Base-by-base conservation (phyloP, 2,113 vertebrate genomes). In the Hippotragus niger region DNA sequence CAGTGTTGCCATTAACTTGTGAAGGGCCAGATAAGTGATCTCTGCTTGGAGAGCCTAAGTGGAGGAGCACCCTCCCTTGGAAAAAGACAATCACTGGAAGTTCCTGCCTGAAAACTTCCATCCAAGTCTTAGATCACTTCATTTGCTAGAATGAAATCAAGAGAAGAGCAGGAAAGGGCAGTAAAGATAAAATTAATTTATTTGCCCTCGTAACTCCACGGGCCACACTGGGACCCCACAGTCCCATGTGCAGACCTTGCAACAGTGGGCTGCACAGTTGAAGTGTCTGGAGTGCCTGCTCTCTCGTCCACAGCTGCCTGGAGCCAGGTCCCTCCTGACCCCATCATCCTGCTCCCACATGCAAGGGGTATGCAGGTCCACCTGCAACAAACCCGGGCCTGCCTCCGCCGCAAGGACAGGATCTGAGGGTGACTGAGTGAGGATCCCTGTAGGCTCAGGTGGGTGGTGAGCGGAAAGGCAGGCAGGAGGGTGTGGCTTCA, bases 161-260 rank as follows among this genome's bases (percentile, higher is more conserved):
- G 40, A 97, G 82, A 97, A 88, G 95, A 87, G 76, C 97, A 97
- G 90, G 81, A 95, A 98, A 97, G 97, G 80, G 88, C 91, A 97
- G 95, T 93, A 97, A 98, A 97, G 4, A 25, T 97, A 98, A 98
- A 98, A 98, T 98, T 98, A 98, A 99, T 99, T 99, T 99, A 99
- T 99, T 99, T 98, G 84, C 88, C 53, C 97, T 97, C 84, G 94
- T 95, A 91, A 96, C 88, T 92, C 97, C 58, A 4, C 43, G 88
- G 97, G 96, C 95, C 76, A 8, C 76, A 88, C 80, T 89, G 83
- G 94, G 97, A 76, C 87, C 95, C 85, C 85, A 55, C 47, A 93
- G 95, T 98, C 97, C 95, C 98, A 90, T 33, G 23, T 33, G 33
- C 83, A 95, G 67, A 45, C 82, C 93, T 89, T 96, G 95, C 86